phyloP scores from a whole-genome alignment of 2,888 invertebrate species.

The Pammene fasciana region DNA sequence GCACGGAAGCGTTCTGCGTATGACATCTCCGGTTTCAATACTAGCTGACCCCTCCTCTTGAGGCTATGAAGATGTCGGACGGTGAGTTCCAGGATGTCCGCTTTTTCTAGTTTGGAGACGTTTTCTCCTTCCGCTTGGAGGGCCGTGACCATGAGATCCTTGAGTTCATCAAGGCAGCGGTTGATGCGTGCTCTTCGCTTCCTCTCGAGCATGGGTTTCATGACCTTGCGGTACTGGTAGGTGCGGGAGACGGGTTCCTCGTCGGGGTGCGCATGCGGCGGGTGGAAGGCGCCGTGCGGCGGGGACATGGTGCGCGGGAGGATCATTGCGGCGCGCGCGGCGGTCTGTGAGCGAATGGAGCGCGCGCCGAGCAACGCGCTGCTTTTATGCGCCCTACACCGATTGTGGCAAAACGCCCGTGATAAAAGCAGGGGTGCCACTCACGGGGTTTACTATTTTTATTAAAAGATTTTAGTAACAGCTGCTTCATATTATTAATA shows the following conservation, averaged over 20 bases:
- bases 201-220: constrained; percentile 95
- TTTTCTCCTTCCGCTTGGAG: constrained; percentile 94
- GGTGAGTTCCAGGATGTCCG: constrained; percentile 93
- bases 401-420: constrained; percentile 83
- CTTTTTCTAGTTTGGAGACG: constrained; percentile 93
- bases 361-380: constrained; percentile 70
- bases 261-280: constrained; percentile 70
- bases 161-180: constrained; percentile 93
- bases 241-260: constrained; percentile 91
- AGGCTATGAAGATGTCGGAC: constrained; percentile 93
- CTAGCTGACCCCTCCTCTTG: constrained; percentile 86
- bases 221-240: constrained; percentile 96
- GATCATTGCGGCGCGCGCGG: constrained; percentile 79
- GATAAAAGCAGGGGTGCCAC: constrained; percentile 79
- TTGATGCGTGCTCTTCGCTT: constrained; percentile 95
- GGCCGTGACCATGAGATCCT: constrained; percentile 93
- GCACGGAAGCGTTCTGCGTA: constrained; percentile 92
- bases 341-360: constrained; percentile 77
- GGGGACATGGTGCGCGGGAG: constrained; percentile 80
- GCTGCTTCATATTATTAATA: constrained; percentile 26
- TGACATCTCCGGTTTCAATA: constrained; percentile 85
- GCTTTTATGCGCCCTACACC: constrained; percentile 80
- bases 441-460: constrained; percentile 42
- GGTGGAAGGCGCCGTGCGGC: constrained; percentile 79
- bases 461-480: constrained; percentile 27